Percentiles rank a stretch among this genome's conserved stretches.
These are phyloP conservation scores for Netelia inedita DNA, from an alignment of 2,888 invertebrate genomes.

Conservation along the genomic window DNA sequence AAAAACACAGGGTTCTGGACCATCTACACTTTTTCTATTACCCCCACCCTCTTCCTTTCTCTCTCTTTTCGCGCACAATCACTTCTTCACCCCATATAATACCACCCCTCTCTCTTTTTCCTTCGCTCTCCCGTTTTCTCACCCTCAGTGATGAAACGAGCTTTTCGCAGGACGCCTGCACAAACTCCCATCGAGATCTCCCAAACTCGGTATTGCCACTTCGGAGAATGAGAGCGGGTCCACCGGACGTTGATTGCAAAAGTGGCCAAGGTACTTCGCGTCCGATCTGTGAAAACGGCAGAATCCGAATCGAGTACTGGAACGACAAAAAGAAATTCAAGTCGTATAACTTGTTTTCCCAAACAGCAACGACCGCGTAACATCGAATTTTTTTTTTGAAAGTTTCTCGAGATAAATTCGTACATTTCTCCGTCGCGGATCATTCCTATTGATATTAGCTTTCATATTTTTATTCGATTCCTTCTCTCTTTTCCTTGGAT, in stretches of 20 bases:
- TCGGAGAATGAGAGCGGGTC: conserved; percentile 2
- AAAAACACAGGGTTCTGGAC: not conserved
- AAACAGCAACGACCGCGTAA: not conserved
- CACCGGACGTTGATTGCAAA: conserved; percentile 65
- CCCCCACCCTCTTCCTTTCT: not conserved
- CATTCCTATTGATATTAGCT: not conserved
- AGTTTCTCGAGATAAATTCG: not conserved
- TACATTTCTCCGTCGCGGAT: not conserved
- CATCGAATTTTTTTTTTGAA: conserved; percentile 2
- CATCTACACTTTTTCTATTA: not conserved
- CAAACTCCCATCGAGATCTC: conserved; percentile 54
- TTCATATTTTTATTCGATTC: not conserved
- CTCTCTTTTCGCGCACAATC: not conserved
- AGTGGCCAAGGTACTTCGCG: conserved; percentile 47
- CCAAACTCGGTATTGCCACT: conserved; percentile 44
- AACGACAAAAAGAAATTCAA: conserved; percentile 27
- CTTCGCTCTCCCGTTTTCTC: conserved; percentile 31
- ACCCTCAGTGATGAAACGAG: conserved; percentile 60
- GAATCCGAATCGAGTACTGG: not conserved
- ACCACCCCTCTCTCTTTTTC: conserved; percentile 14
- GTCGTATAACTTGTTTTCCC: conserved; percentile 35
- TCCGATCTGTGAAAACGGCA: conserved; percentile 41
- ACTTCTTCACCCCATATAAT: conserved; percentile 8
- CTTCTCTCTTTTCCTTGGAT: not conserved
- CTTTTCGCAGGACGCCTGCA: conserved; percentile 53